Evolutionary conservation across 1,140 invertebrate species (phyloP), one percentile per base, ranked within the genome.

Genomic region (Drosophila sucinea): DNA sequence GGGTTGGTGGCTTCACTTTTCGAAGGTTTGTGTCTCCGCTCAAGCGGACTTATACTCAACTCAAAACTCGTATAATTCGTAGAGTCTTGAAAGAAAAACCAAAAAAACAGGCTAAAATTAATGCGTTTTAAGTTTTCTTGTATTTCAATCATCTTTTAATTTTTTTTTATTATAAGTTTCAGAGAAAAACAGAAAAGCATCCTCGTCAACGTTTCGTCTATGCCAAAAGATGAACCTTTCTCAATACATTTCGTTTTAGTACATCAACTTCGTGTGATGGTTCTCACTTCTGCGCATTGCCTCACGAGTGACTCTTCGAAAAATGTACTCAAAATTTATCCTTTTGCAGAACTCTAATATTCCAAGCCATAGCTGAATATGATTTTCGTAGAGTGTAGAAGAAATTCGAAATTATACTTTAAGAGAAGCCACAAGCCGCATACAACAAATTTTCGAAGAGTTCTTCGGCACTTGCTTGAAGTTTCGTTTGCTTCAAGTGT

Each of bases 401-500:
- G 2, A 2, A 51, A 27, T 51, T 51, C 44, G 44, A 51, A 51
- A 51, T 51, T 27, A 27, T 51, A 10, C 8, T 54, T 30, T 58
- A 57, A 74, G 70, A 32, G n/a, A 51, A 27, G 10, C 3, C 1
- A 38, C 1, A 38, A 35, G 10, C 5, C 2, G 8, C 10, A n/a
- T 11, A 11, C 1, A 23, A 35, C 3, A 1, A 1, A 10, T 51
- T 51, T 27, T 51, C 4, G 75, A 67, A 75, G 71, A 62, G 71
- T 23, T 75, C n/a, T 23, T 51, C 7, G 23, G 8, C 0, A 30
- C 27, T 38, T 70, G 38, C 27, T 40, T 76, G 72, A 47, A 54
- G 10, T 38, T 38, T 1, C 2, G 33, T 35, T 35, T 35, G 7
- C 8, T 35, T 76, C 73, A 75, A 81, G 79, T 77, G 70, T 29